phyloP scores from a whole-genome alignment of 2,113 vertebrate genomes.

The Dromas ardeola region DNA sequence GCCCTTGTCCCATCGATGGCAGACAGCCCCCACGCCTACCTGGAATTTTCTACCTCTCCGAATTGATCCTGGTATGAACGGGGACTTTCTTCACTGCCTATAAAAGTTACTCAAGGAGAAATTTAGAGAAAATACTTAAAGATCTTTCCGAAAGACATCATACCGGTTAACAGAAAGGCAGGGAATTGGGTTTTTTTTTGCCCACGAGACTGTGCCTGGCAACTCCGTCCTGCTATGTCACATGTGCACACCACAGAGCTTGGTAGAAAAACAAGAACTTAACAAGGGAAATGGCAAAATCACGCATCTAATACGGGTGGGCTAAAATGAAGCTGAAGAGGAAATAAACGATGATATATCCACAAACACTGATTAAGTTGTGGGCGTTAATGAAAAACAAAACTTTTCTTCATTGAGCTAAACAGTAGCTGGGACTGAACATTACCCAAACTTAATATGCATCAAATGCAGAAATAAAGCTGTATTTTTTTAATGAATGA shows the following conservation, averaged over 20 bases:
- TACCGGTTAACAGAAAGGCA: not conserved
- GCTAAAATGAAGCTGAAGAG: not conserved
- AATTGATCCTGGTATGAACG: not conserved
- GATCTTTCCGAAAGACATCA: not conserved
- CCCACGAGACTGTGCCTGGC: not conserved
- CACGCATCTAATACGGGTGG: not conserved
- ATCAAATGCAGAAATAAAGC: not conserved
- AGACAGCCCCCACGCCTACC: not conserved
- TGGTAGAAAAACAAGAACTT: not conserved
- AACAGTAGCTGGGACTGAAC: not conserved
- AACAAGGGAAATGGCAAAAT: not conserved
- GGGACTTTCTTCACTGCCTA: not conserved
- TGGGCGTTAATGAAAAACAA: not conserved
- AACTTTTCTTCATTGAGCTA: not conserved
- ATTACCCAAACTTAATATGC: not conserved
- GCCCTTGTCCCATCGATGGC: not conserved
- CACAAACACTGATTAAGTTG: not conserved
- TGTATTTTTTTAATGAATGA: not conserved
- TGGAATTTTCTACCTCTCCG: not conserved
- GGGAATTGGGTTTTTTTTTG: not conserved
- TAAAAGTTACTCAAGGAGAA: not conserved
- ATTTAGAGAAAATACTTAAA: not conserved
- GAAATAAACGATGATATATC: conserved; percentile 14
- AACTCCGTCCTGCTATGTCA: not conserved
- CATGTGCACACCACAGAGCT: not conserved